A percentile compares a stretch with the other conserved stretches of the same genome.
Evolutionary conservation across 2,888 invertebrate species (phyloP).

Genomic region (Perizoma flavofasciatum): DNA sequence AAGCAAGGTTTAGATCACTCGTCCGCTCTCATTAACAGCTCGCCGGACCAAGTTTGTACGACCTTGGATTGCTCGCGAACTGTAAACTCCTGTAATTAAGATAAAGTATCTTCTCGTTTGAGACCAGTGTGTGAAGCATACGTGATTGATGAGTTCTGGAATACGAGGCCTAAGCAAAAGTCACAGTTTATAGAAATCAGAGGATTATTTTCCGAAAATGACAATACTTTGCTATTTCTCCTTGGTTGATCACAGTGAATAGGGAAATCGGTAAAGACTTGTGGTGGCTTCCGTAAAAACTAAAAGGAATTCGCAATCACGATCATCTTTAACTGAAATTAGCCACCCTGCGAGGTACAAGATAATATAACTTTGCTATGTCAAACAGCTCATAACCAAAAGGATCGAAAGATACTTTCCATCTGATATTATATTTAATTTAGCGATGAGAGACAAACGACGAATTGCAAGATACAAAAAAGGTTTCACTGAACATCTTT

Average conservation of each 20-base stretch:
- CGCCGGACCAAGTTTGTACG: constrained; percentile 21
- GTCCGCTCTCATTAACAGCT: constrained; percentile 27
- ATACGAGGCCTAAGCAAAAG: background rate
- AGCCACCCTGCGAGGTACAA: too few relatives aligned
- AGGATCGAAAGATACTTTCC: too few relatives aligned
- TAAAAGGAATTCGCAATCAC: too few relatives aligned
- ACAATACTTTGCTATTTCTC: too few relatives aligned
- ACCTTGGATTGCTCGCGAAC: constrained; percentile 24
- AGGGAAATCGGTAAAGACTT: too few relatives aligned
- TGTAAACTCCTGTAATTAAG: constrained; percentile 27
- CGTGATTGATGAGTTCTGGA: constrained; percentile 23
- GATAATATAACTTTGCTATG: too few relatives aligned
- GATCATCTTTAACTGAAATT: too few relatives aligned
- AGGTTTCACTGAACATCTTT: constrained; percentile 19
- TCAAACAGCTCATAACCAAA: too few relatives aligned
- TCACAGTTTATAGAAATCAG: background rate
- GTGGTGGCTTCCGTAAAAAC: too few relatives aligned
- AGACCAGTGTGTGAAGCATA: constrained; percentile 8
- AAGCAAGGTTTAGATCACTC: constrained; percentile 28
- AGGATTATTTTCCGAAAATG: too few relatives aligned
- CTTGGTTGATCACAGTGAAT: too few relatives aligned
- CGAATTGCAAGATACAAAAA: constrained; percentile 21
- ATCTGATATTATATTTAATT: too few relatives aligned
- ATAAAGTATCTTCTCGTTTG: constrained; percentile 11
- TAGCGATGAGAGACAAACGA: background rate